Evolutionary conservation across 1,140 invertebrate species (phyloP).

Genomic region (Drosophila triauraria): DNA sequence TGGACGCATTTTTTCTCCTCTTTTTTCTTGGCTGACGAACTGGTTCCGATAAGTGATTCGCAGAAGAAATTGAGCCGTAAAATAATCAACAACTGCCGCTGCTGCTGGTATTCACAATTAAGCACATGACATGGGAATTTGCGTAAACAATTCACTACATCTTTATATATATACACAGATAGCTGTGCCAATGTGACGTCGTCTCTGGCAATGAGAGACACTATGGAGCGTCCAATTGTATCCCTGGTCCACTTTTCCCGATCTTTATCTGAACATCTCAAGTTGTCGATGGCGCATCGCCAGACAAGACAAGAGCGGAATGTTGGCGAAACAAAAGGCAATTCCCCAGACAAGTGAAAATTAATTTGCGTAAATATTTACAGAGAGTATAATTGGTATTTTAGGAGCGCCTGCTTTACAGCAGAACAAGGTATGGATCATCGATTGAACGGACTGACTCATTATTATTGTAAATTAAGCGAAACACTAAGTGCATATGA

Average conservation of each 20-base stretch:
- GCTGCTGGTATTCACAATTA: conserved; percentile 44
- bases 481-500: conserved; percentile 8
- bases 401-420: conserved; percentile 56
- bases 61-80: conserved; percentile 57
- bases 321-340: conserved; percentile 45
- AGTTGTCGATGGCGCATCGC: conserved; percentile 3
- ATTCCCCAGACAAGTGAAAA: conserved; percentile 49
- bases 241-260: conserved; percentile 52
- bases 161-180: not conserved
- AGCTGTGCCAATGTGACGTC: conserved; percentile 41
- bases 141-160: conserved; percentile 39
- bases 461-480: conserved; percentile 11
- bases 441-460: conserved; percentile 42
- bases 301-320: conserved; percentile 16
- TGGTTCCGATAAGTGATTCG: conserved; percentile 35
- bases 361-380: conserved; percentile 78
- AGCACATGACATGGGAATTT: conserved; percentile 56
- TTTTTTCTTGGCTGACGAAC: not conserved
- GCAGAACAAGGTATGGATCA: conserved; percentile 34
- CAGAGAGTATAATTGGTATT: conserved; percentile 63
- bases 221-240: conserved; percentile 47
- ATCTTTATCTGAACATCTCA: conserved; percentile 48
- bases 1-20: conserved; percentile 11
- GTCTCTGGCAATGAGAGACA: conserved; percentile 44
- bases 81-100: conserved; percentile 25